Percentiles rank a stretch among this genome's conserved stretches.
These are phyloP conservation scores for Coenonympha arcania DNA, from an alignment of 2,888 invertebrate genomes.

Conservation along the genomic window DNA sequence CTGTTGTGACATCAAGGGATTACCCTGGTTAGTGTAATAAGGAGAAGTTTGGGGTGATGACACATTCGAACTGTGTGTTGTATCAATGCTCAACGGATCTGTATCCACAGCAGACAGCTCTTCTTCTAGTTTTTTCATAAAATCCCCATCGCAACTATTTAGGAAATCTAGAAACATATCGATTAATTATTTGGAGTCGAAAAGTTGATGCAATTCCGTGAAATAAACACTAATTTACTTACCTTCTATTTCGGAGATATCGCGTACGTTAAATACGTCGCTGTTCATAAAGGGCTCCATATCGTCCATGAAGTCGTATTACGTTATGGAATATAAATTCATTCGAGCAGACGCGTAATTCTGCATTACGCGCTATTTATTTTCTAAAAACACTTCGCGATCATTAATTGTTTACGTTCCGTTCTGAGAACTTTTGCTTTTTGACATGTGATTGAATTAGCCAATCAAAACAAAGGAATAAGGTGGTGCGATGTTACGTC, in stretches of 20 bases:
- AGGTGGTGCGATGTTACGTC: constrained; percentile 77
- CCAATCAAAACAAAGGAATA: constrained; percentile 72
- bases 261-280: constrained; percentile 78
- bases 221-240: constrained; percentile 28
- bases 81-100: constrained; percentile 52
- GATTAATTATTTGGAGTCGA: constrained; percentile 8
- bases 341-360: constrained; percentile 1
- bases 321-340: not conserved
- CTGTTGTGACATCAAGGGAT: constrained; percentile 61
- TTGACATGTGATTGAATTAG: constrained; percentile 54
- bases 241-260: constrained; percentile 81
- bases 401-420: too few relatives aligned
- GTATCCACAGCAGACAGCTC: constrained; percentile 56
- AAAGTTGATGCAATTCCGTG: constrained; percentile 6
- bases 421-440: constrained; percentile 39
- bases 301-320: constrained; percentile 44
- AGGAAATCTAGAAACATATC: constrained; percentile 72
- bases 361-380: constrained; percentile 10
- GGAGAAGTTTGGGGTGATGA: constrained; percentile 51
- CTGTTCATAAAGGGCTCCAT: constrained; percentile 58
- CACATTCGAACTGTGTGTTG: constrained; percentile 42
- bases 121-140: constrained; percentile 72
- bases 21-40: constrained; percentile 46
- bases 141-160: constrained; percentile 78
- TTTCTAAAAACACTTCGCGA: constrained; percentile 15